Evolutionary conservation across 2,113 vertebrate species (phyloP).

Genomic region (Ceyx melanurus): DNA sequence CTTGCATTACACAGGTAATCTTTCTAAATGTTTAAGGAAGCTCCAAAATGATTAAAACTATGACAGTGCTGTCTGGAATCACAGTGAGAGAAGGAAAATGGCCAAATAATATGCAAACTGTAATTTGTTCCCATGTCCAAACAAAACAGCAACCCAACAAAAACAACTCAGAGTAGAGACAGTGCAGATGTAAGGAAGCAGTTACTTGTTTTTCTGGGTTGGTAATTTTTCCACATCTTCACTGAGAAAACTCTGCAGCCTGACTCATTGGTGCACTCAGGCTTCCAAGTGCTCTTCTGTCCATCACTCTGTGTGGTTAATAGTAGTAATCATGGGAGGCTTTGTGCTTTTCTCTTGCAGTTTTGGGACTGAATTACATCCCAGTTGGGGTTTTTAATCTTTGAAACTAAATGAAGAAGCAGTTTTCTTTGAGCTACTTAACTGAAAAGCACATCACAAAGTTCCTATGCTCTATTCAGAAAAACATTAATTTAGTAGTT

Average conservation of each 20-base stretch:
- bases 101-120: not conserved
- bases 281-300: not conserved
- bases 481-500: not conserved
- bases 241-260: not conserved
- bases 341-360: not conserved
- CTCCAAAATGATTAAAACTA: not conserved
- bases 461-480: not conserved
- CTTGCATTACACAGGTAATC: not conserved
- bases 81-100: not conserved
- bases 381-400: not conserved
- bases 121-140: not conserved
- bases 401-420: not conserved
- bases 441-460: not conserved
- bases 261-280: not conserved
- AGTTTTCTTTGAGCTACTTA: not conserved
- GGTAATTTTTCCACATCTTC: not conserved
- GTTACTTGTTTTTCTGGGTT: not conserved
- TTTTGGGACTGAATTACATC: not conserved
- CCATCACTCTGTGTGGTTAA: not conserved
- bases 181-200: not conserved
- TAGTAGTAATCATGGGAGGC: not conserved
- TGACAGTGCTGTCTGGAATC: not conserved
- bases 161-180: not conserved
- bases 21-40: not conserved
- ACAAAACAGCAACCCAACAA: not conserved